These are phyloP conservation scores for Malurus melanocephalus DNA, from an alignment of 2,113 vertebrate species.

Conservation along the genomic window DNA sequence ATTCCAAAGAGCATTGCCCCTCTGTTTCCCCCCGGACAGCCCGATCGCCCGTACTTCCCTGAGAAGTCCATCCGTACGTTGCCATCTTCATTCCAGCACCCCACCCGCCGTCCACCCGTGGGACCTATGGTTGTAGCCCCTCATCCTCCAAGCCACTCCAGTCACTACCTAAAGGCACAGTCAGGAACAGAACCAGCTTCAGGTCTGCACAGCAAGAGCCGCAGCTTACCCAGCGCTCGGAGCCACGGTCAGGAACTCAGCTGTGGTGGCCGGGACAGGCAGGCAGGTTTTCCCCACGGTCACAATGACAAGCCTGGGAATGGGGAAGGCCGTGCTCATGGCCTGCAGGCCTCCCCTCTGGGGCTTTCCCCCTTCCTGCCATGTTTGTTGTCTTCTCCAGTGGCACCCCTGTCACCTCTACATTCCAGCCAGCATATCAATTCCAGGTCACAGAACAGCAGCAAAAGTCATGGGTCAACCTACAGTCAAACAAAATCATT, in stretches of 20 bases:
- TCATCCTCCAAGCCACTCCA: constrained; percentile 36
- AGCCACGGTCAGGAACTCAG: constrained; percentile 29
- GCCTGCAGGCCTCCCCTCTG: constrained; percentile 11
- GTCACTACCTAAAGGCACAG: constrained; percentile 64
- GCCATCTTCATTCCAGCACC: constrained; percentile 67
- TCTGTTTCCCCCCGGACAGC: constrained; percentile 50
- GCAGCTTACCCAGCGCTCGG: not conserved
- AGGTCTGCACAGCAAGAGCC: constrained; percentile 47
- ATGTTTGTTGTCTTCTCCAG: constrained; percentile 73
- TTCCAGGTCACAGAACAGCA: constrained; percentile 62
- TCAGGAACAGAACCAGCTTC: constrained; percentile 41
- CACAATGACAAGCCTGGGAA: constrained; percentile 45
- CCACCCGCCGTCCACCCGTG: constrained; percentile 41
- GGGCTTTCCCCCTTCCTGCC: constrained; percentile 66
- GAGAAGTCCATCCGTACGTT: constrained; percentile 55
- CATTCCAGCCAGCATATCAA: constrained; percentile 79
- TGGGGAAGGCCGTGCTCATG: constrained; percentile 34
- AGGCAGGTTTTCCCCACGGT: constrained; percentile 17
- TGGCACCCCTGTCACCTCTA: constrained; percentile 72
- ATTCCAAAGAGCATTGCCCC: constrained; percentile 51
- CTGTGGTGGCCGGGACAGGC: constrained; percentile 1
- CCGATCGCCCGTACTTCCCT: constrained; percentile 32
- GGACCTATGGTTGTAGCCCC: constrained; percentile 45
- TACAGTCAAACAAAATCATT: constrained; percentile 35
- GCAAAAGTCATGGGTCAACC: constrained; percentile 51